Evolutionary conservation across 2,113 vertebrate species (phyloP).

Genomic region (Octodon degus): DNA sequence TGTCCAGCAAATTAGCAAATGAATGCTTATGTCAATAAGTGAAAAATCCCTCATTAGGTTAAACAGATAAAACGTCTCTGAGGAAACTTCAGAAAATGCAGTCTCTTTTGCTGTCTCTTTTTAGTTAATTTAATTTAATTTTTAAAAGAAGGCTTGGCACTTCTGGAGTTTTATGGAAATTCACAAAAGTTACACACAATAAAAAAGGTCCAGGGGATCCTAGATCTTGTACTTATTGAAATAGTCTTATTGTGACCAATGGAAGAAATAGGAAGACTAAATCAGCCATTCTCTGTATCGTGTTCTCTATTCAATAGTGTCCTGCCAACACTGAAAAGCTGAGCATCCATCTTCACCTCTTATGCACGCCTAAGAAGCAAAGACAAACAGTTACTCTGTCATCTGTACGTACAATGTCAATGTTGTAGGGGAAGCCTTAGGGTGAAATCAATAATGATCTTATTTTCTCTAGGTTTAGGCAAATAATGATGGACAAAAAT

Average conservation of each 20-base stretch:
- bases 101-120: constrained; percentile 73
- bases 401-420: neutral
- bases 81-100: constrained; percentile 82
- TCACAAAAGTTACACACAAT: constrained; percentile 48
- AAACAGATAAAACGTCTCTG: constrained; percentile 86
- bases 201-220: constrained; percentile 17
- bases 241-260: neutral
- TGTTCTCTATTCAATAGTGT: constrained; percentile 68
- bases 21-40: constrained; percentile 91
- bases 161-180: constrained; percentile 71
- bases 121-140: constrained; percentile 74
- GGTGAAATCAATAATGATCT: constrained; percentile 68
- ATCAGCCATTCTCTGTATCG: constrained; percentile 52
- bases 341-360: constrained; percentile 43
- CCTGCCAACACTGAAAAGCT: constrained; percentile 74
- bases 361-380: constrained; percentile 49
- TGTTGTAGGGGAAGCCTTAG: constrained; percentile 40
- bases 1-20: constrained; percentile 90
- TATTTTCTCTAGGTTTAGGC: constrained; percentile 71
- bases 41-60: constrained; percentile 87
- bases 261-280: constrained; percentile 68
- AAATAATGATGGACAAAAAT: constrained; percentile 77
- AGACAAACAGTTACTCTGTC: neutral
- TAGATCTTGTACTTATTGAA: constrained; percentile 55
- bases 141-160: constrained; percentile 73